Evolutionary conservation across 2,113 vertebrate species (phyloP).

Genomic region (Varanus salvator): DNA sequence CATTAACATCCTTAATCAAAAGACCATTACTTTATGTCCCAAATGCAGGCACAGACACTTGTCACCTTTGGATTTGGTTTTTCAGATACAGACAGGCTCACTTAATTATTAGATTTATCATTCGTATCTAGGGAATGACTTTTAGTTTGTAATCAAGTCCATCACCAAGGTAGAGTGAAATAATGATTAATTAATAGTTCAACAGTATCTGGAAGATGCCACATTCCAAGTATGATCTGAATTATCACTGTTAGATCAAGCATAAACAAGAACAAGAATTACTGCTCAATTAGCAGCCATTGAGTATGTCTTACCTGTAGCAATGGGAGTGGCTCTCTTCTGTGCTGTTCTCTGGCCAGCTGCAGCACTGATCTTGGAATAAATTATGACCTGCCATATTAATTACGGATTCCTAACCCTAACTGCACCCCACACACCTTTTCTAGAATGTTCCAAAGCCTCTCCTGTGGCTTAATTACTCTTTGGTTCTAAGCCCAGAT

Average conservation of each 20-base stretch:
- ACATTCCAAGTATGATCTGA: slow-evolving; percentile 35
- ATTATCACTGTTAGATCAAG: slow-evolving; percentile 3
- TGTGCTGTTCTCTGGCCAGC: background rate
- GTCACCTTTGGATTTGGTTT: background rate
- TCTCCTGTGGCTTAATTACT: too few relatives aligned
- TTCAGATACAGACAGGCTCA: background rate
- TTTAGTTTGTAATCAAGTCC: slow-evolving; percentile 15
- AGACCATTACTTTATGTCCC: slow-evolving; percentile 49
- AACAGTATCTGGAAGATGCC: background rate
- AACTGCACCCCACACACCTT: background rate
- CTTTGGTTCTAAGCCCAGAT: too few relatives aligned
- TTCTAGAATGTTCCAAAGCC: too few relatives aligned
- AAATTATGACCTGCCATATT: background rate
- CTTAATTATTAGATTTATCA: background rate
- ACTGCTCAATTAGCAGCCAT: background rate
- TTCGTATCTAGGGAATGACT: slow-evolving; percentile 1
- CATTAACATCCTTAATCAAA: slow-evolving; percentile 69
- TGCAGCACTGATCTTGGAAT: background rate
- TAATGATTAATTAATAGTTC: background rate
- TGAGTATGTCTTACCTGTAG: background rate
- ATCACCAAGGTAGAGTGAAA: slow-evolving; percentile 13
- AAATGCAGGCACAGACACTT: slow-evolving; percentile 1
- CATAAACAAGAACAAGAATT: background rate
- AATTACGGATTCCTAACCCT: background rate
- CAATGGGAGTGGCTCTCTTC: background rate